Conservation (phyloP, 1,140 invertebrate genomes). For the Macrostomum lignano region DNA sequence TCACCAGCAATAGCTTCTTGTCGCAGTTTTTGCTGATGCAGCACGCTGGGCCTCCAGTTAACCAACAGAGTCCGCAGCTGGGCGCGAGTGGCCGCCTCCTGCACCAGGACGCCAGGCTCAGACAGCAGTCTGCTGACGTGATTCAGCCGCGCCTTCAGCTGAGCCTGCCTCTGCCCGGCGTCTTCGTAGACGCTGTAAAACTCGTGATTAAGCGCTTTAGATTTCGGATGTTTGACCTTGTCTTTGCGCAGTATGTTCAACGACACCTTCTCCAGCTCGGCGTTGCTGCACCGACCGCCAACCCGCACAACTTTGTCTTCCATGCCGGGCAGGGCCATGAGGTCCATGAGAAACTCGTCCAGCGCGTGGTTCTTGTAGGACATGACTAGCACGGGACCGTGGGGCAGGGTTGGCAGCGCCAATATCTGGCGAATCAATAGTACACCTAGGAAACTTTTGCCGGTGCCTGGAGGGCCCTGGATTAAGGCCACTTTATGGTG, state of each 20-base stretch:
- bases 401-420: not conserved
- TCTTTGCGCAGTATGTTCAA: not conserved
- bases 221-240: not conserved
- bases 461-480: slow-evolving; percentile 6
- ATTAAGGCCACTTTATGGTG: slow-evolving; percentile 1
- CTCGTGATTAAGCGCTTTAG: too few species aligned
- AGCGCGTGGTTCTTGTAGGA: slow-evolving; percentile 6
- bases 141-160: too few species aligned
- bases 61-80: too few species aligned
- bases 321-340: too few species aligned
- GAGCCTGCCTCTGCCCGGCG: too few species aligned
- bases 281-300: slow-evolving; percentile 3
- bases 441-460: slow-evolving; percentile 4
- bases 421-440: not conserved
- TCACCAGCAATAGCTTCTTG: too few species aligned
- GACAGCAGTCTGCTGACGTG: too few species aligned
- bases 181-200: too few species aligned
- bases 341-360: slow-evolving; percentile 5
- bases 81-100: too few species aligned
- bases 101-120: too few species aligned
- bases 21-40: too few species aligned
- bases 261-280: not conserved
- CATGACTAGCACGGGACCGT: slow-evolving; percentile 3
- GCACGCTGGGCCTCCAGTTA: too few species aligned
- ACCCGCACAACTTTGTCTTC: slow-evolving; percentile 1